phyloP scores from a whole-genome alignment of 2,113 vertebrate species.

The Pygoscelis adeliae region DNA sequence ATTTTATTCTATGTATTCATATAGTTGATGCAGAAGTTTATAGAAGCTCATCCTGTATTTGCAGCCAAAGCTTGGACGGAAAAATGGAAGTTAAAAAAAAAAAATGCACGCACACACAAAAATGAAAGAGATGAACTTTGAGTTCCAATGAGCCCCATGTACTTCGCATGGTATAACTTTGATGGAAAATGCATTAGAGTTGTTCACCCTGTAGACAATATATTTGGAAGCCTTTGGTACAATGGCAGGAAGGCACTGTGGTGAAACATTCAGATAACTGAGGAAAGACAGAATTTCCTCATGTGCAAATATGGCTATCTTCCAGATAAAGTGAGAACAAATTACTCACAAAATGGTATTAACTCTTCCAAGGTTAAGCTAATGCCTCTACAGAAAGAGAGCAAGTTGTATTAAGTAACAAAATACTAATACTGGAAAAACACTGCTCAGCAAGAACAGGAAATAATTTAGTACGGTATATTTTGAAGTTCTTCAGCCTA shows the following conservation, averaged over 20 bases:
- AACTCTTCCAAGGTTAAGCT: conserved; percentile 44
- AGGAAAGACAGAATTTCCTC: conserved; percentile 78
- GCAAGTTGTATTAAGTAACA: background rate
- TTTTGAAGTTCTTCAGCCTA: background rate
- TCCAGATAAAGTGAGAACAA: conserved; percentile 72
- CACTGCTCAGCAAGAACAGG: conserved; percentile 35
- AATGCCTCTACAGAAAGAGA: background rate
- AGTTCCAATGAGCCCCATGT: conserved; percentile 12
- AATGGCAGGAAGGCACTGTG: conserved; percentile 83
- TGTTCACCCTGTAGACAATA: conserved; percentile 44
- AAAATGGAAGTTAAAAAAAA: conserved; percentile 6
- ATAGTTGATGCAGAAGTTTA: conserved; percentile 62
- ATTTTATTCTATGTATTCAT: conserved; percentile 29
- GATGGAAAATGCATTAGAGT: conserved; percentile 66
- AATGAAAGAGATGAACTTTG: conserved; percentile 29
- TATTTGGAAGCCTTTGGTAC: conserved; percentile 69
- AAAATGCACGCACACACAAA: background rate
- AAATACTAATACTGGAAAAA: conserved; percentile 45
- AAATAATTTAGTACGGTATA: conserved; percentile 55
- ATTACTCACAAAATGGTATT: conserved; percentile 35
- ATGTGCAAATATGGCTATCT: conserved; percentile 74
- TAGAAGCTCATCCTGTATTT: conserved; percentile 61
- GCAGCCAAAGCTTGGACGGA: conserved; percentile 55
- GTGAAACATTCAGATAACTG: conserved; percentile 78
- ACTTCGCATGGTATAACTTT: background rate